phyloP scores from a whole-genome alignment of 2,797 vertebrate genomes.

The Erethizon dorsatum region DNA sequence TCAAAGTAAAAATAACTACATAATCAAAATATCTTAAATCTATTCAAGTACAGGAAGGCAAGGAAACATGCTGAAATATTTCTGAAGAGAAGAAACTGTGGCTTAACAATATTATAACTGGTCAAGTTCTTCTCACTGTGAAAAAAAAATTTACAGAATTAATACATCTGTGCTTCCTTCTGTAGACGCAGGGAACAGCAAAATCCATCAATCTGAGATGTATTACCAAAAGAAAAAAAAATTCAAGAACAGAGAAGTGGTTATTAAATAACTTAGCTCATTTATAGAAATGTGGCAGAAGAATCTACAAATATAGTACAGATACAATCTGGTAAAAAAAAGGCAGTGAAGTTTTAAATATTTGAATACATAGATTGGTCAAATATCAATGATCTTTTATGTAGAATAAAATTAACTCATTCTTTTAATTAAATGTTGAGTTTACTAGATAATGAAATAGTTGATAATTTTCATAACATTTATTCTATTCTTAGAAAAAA shows the following conservation, averaged over 20 bases:
- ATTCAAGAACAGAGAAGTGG: not conserved
- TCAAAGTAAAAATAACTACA: not conserved
- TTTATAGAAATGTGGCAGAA: not conserved
- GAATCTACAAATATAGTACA: not conserved
- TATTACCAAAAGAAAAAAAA: not conserved
- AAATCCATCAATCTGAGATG: not conserved
- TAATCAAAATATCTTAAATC: not conserved
- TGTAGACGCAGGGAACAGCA: not conserved
- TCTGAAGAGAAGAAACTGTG: not conserved
- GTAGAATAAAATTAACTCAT: not conserved
- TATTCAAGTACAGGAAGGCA: not conserved
- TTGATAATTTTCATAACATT: not conserved
- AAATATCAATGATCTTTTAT: not conserved
- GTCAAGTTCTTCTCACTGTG: not conserved
- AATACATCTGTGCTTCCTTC: not conserved
- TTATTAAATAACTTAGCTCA: not conserved
- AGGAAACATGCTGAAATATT: not conserved
- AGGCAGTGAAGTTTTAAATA: not conserved
- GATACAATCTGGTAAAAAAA: not conserved
- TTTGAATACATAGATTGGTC: not conserved
- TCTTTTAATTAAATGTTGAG: not conserved
- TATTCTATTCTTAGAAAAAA: not conserved
- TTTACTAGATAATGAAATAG: not conserved
- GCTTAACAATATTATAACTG: not conserved
- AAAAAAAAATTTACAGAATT: not conserved